Conservation (phyloP, 1,140 invertebrate genomes). For the Bombus terrestris region DNA sequence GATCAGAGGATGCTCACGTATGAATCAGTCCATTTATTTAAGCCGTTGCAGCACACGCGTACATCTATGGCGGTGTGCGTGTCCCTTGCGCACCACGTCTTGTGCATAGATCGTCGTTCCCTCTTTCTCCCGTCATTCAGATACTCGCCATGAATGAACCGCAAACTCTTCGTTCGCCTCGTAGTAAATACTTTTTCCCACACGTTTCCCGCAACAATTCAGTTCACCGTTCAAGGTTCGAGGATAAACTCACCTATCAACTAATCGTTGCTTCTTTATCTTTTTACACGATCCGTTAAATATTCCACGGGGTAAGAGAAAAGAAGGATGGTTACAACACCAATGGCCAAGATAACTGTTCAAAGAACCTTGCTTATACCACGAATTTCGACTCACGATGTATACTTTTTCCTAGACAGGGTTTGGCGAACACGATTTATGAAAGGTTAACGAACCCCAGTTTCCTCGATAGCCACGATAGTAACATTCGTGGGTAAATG, state of each 20-base stretch:
- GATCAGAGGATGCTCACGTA: not conserved
- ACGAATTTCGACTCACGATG: not conserved
- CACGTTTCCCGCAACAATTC: conserved; percentile 52
- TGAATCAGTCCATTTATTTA: conserved; percentile 19
- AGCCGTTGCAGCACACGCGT: not conserved
- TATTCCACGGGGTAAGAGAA: not conserved
- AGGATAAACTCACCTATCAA: not conserved
- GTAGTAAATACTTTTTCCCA: conserved; percentile 69
- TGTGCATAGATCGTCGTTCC: conserved; percentile 56
- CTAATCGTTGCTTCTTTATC: not conserved
- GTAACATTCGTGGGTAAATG: conserved; percentile 44
- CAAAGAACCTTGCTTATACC: too few species aligned
- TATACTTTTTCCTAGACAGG: not conserved
- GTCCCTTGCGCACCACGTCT: conserved; percentile 25
- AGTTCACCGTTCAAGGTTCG: conserved; percentile 47
- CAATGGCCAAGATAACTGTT: not conserved
- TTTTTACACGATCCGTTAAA: not conserved
- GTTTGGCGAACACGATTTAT: conserved; percentile 2
- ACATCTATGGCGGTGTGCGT: not conserved
- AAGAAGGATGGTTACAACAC: not conserved
- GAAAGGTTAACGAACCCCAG: conserved; percentile 43
- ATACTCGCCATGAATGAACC: conserved; percentile 75
- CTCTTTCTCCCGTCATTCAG: conserved; percentile 74
- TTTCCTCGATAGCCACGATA: conserved; percentile 27
- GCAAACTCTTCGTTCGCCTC: conserved; percentile 68